Percentiles rank a stretch among this genome's conserved stretches.
Evolutionary conservation across 1,140 invertebrate genomes (phyloP).

Genomic region (Mylabris phalerata): DNA sequence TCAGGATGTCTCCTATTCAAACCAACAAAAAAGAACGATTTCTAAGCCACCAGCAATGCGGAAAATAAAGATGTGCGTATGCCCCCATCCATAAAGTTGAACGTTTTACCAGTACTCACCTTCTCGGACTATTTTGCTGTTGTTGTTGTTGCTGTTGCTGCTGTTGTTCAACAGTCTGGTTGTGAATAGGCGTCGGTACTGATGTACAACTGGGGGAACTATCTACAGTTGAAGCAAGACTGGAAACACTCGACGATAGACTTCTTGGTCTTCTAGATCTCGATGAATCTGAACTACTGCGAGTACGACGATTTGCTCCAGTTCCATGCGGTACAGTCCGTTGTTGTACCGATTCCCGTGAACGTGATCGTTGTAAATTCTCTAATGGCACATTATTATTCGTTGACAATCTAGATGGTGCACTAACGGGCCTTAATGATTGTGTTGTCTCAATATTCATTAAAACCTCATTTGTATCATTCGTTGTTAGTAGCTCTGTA

Average conservation of each 20-base stretch:
- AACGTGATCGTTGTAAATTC: conserved; percentile 10
- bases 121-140: conserved; percentile 12
- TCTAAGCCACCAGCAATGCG: conserved; percentile 2
- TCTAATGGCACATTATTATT: neutral
- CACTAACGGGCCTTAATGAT: conserved; percentile 32
- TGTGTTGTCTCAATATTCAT: neutral
- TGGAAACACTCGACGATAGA: conserved; percentile 37
- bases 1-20: too few species aligned
- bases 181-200: conserved; percentile 11
- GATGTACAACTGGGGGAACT: conserved; percentile 30
- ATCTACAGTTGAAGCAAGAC: conserved; percentile 37
- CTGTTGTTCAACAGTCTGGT: conserved; percentile 4
- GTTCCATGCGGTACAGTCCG: conserved; percentile 25
- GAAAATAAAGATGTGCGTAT: conserved; percentile 1
- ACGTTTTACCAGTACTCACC: conserved; percentile 10
- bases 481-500: conserved; percentile 7
- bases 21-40: too few species aligned
- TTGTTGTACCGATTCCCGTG: conserved; percentile 13
- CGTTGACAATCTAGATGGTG: conserved; percentile 33
- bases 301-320: conserved; percentile 19
- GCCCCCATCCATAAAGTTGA: too few species aligned
- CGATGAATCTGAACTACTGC: conserved; percentile 38
- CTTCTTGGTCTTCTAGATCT: conserved; percentile 32
- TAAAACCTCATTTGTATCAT: neutral
- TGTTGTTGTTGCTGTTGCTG: neutral